These are phyloP conservation scores for Anarhynchus alexandrinus DNA, from an alignment of 2,113 vertebrate genomes.

Conservation along the genomic window DNA sequence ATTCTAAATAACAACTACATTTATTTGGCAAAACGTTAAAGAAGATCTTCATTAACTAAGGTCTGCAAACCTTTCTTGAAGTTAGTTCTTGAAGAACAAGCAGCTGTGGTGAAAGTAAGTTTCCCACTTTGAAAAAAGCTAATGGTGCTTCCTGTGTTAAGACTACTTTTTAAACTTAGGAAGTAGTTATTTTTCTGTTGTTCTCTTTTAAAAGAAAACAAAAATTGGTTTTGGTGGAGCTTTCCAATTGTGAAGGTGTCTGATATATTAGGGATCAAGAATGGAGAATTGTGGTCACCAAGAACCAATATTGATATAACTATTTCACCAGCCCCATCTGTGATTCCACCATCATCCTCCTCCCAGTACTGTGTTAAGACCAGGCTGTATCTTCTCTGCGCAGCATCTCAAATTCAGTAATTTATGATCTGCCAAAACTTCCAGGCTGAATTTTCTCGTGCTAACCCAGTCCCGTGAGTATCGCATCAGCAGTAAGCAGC, in stretches of 20 bases:
- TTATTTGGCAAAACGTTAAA: neutral
- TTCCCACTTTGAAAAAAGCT: neutral
- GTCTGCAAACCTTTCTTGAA: neutral
- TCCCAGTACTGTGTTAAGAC: neutral
- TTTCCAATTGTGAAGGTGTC: neutral
- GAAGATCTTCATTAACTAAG: neutral
- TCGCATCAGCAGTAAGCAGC: neutral
- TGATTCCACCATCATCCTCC: neutral
- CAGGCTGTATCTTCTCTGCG: neutral
- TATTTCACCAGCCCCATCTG: neutral
- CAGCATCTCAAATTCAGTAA: neutral
- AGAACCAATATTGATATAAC: rapidly evolving
- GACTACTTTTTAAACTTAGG: neutral
- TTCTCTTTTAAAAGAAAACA: neutral
- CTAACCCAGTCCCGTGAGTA: neutral
- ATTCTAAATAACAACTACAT: neutral
- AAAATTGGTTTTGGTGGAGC: neutral
- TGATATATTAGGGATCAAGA: neutral
- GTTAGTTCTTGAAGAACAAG: neutral
- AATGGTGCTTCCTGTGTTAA: neutral
- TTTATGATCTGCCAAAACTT: neutral
- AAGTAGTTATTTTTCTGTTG: neutral
- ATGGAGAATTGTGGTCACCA: neutral
- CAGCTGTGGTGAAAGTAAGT: neutral
- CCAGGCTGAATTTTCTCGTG: neutral